Conservation (phyloP, 2,888 invertebrate genomes). For the Rhaphigaster nebulosa region DNA sequence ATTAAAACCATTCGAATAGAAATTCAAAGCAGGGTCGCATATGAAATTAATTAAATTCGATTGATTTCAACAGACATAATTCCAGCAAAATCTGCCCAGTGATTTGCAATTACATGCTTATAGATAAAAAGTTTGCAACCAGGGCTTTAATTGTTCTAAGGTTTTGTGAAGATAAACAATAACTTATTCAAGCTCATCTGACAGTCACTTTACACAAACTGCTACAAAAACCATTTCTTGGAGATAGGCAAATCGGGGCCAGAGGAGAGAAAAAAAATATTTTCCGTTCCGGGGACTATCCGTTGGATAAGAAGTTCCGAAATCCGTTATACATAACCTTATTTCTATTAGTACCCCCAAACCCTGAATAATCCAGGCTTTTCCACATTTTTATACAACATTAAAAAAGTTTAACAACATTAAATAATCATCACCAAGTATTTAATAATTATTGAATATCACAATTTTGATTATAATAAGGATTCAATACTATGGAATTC, state of each 20-base stretch:
- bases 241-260: background rate
- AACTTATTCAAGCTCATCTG: background rate
- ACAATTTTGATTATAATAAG: too few species aligned
- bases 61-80: background rate
- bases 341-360: slow-evolving; percentile 23
- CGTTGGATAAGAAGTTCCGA: slow-evolving; percentile 25
- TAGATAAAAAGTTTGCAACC: too few species aligned
- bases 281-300: background rate
- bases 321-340: slow-evolving; percentile 37
- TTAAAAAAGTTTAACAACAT: too few species aligned
- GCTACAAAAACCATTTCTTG: background rate
- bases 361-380: background rate
- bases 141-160: too few species aligned
- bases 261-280: background rate
- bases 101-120: background rate
- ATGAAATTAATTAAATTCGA: background rate
- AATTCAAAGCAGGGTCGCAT: background rate
- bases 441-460: too few species aligned
- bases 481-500: too few species aligned
- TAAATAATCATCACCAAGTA: too few species aligned
- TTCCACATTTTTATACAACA: background rate
- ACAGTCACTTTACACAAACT: background rate
- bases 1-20: background rate
- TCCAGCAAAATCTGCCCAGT: background rate
- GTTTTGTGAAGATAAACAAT: background rate